Evolutionary conservation across 2,797 vertebrate genomes (phyloP).

Genomic region (Rhyacichthys aspro): DNA sequence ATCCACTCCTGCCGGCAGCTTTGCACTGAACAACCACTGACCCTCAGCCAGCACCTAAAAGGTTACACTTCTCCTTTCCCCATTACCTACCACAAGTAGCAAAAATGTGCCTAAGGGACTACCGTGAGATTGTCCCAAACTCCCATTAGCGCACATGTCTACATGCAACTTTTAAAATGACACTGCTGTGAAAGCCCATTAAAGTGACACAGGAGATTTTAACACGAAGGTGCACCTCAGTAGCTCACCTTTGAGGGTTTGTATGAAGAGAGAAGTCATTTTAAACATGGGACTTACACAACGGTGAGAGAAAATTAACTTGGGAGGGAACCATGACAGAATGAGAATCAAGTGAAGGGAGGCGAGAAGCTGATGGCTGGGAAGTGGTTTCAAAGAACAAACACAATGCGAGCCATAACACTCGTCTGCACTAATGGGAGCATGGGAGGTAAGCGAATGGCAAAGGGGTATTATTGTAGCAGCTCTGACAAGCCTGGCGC

Average conservation of each 20-base stretch:
- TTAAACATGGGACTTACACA: slow-evolving; percentile 33
- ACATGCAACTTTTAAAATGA: slow-evolving; percentile 73
- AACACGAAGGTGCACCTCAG: background rate
- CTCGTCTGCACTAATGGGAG: slow-evolving; percentile 42
- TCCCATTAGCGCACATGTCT: slow-evolving; percentile 71
- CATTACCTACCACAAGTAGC: slow-evolving; percentile 51
- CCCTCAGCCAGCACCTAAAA: slow-evolving; percentile 66
- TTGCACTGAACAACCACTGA: slow-evolving; percentile 52
- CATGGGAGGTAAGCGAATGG: slow-evolving; percentile 27
- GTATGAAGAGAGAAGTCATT: background rate
- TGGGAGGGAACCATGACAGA: slow-evolving; percentile 44
- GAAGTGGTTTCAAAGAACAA: slow-evolving; percentile 44
- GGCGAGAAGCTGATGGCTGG: slow-evolving; percentile 42
- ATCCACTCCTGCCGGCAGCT: slow-evolving; percentile 49
- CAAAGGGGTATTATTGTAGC: slow-evolving; percentile 47
- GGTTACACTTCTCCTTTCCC: slow-evolving; percentile 43
- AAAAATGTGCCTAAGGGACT: slow-evolving; percentile 45
- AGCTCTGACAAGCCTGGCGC: slow-evolving; percentile 63
- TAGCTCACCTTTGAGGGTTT: no score
- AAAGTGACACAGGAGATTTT: slow-evolving; percentile 55
- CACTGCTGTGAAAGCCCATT: slow-evolving; percentile 67
- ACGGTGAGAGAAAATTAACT: slow-evolving; percentile 50
- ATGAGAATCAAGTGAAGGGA: slow-evolving; percentile 33
- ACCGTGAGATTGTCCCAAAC: slow-evolving; percentile 43
- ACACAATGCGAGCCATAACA: slow-evolving; percentile 42